Evolutionary conservation across 2,113 vertebrate genomes (phyloP), one percentile per base, ranked within the genome.

Genomic region (Bambusicola thoracicus): DNA sequence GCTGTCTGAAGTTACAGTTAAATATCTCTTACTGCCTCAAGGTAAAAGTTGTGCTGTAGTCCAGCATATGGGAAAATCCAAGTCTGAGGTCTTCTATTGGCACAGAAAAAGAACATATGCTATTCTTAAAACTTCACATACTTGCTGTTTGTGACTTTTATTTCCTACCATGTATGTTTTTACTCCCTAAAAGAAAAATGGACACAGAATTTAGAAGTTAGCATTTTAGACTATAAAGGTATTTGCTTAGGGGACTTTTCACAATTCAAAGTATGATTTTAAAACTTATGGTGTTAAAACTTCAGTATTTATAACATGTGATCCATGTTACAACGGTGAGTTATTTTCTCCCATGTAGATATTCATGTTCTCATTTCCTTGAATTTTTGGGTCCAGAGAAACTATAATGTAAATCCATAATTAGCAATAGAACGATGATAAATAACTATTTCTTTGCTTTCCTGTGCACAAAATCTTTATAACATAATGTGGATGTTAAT

Each of bases 11-110:
- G 73, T 75, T 93, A 68, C 44, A 94, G 86, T 66, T 96, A 95
- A 94, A 85, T 49, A 20, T 58, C 62, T 87, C 92, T 93, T 89
- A 75, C 88, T 93, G 84, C 89, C 86, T 94, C 90, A 95, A 95
- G 93, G 95, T 96, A 93, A 90, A 96, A 87, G 62, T 90, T 87
- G 90, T 75, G 82, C 94, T 89, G 80, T 92, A 89, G 53, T 95
- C 80, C 55, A 76, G 82, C 96, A 97, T 97, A 95, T 94, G 94
- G 95, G 62, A 87, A 95, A 86, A 95, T 95, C 87, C 84, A 92
- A 97, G 87, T 87, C 89, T 94, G 85, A 97, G 94, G 93, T 95
- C 93, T 94, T 97, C 79, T 70, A 27, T 91, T 96, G 94, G 96
- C 94, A 95, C 83, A 81, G 90, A 38, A 81, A 58, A 92, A 84